phyloP scores from a whole-genome alignment of 2,888 invertebrate species.

The Plebejus anna region DNA sequence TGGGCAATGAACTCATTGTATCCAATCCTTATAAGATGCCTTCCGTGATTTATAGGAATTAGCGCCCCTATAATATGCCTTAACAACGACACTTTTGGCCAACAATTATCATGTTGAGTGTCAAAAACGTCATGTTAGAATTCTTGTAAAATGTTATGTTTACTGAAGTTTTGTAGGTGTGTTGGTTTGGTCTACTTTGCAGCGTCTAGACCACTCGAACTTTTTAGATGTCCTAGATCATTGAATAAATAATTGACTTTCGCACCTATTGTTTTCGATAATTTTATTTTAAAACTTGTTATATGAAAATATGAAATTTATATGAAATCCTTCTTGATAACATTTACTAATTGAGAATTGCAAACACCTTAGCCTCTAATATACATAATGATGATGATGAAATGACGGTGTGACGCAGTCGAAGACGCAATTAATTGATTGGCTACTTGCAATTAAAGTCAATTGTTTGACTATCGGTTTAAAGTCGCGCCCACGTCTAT shows the following conservation, averaged over 20 bases:
- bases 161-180: background rate
- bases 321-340: no score
- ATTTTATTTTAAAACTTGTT: no score
- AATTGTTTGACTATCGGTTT: constrained; percentile 25
- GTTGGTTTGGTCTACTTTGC: background rate
- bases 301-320: no score
- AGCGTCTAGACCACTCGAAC: background rate
- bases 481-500: constrained; percentile 23
- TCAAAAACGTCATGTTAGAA: background rate
- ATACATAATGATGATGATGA: background rate
- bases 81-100: background rate
- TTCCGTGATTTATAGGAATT: constrained; percentile 14
- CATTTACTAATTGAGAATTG: background rate
- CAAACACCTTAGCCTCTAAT: background rate
- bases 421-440: constrained; percentile 27
- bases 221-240: background rate
- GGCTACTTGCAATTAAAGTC: constrained; percentile 18
- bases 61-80: background rate
- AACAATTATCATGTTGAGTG: background rate
- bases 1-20: constrained; percentile 16
- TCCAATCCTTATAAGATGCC: background rate
- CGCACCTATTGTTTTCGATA: background rate
- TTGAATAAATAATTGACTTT: background rate
- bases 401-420: background rate
- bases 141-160: background rate